These are phyloP conservation scores for Linurgus olivaceus DNA, from an alignment of 2,797 vertebrate genomes.

Conservation along the genomic window DNA sequence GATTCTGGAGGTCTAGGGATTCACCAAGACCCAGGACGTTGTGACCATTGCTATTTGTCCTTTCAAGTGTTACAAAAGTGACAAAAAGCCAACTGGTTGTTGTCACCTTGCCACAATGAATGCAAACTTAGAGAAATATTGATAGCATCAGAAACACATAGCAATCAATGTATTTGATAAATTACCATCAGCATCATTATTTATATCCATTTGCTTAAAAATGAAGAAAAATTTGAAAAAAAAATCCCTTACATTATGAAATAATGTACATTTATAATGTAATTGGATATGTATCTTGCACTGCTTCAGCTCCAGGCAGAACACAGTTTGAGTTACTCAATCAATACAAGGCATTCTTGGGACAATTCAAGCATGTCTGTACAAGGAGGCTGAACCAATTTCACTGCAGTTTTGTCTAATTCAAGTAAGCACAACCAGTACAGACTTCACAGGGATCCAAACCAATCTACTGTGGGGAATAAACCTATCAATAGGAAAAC, in stretches of 20 bases:
- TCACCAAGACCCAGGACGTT: not conserved
- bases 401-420: not conserved
- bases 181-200: not conserved
- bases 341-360: not conserved
- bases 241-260: not conserved
- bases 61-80: not conserved
- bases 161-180: not conserved
- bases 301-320: constrained; percentile 10
- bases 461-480: not conserved
- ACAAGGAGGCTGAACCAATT: not conserved
- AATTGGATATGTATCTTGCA: not conserved
- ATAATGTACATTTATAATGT: not conserved
- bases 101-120: not conserved
- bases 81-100: not conserved
- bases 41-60: not conserved
- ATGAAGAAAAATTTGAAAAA: not conserved
- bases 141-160: not conserved
- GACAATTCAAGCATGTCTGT: not conserved
- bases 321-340: not conserved
- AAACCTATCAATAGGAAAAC: not conserved
- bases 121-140: not conserved
- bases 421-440: not conserved
- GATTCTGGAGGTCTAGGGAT: not conserved
- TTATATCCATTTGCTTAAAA: not conserved
- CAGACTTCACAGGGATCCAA: not conserved